Evolutionary conservation across 1,140 invertebrate genomes (phyloP).

Genomic region (Dolichoris vasculosae): DNA sequence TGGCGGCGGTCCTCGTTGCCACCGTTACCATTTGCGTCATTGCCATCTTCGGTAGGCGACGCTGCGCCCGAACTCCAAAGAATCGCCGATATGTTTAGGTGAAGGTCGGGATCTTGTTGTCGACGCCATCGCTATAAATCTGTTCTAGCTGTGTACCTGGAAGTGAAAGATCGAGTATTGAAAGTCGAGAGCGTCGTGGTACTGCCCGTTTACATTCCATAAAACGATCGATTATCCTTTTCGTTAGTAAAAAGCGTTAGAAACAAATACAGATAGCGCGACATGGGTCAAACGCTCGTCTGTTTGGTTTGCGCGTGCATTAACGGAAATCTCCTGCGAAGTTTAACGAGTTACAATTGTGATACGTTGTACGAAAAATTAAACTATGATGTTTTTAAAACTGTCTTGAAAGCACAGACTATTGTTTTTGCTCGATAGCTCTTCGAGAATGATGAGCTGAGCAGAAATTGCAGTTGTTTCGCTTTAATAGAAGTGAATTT

Average conservation of each 20-base stretch:
- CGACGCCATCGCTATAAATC: not conserved
- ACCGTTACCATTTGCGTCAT: constrained; percentile 65
- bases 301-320: too few relatives aligned
- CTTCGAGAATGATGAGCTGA: not conserved
- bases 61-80: constrained; percentile 68
- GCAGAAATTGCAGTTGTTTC: not conserved
- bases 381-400: not conserved
- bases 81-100: constrained; percentile 69
- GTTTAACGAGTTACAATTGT: not conserved
- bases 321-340: not conserved
- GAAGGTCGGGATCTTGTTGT: too few relatives aligned
- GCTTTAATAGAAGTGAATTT: not conserved
- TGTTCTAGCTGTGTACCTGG: not conserved
- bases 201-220: constrained; percentile 26
- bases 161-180: not conserved
- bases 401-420: not conserved
- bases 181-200: not conserved
- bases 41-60: constrained; percentile 65
- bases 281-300: not conserved
- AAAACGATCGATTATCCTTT: not conserved
- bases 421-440: not conserved
- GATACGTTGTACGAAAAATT: not conserved
- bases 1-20: constrained; percentile 64
- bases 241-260: not conserved
- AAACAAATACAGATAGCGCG: not conserved